Base-by-base conservation (phyloP, 2,888 invertebrate species). In the Hydropsyche betteni region DNA sequence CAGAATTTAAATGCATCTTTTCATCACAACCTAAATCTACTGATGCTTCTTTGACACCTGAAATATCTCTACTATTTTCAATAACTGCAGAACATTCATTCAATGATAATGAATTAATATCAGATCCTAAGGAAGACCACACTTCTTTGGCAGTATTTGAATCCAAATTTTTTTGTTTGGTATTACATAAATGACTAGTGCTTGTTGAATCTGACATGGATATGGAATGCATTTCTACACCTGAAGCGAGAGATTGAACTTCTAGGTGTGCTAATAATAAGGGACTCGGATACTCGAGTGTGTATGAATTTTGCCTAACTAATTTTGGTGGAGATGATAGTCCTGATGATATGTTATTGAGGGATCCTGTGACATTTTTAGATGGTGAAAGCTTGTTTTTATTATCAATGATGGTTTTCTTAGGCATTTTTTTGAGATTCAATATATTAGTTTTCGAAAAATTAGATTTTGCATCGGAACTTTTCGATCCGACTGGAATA, bases 221-320 rank as follows among this genome's bases (percentile, higher is more conserved):
- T 79, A 88, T 86, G n/a, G 84, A 84, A 50, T 81, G 84, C 80
- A 88, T 83, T 69, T 87, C 87, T 34, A 88, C 83, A 24, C 88
- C 88, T 12, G 85, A 86, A 69, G 81, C 86, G 12, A 85, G 76
- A 0, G 87, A 86, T 78, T 86, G 87, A 79, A 87, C 86, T 82
- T 90, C 87, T 68, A 91, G 84, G 81, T 91, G 90, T 8, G 91
- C 91, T 34, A 92, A 82, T 7, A 95, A 87, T 78, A 91, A 90
- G 0, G 93, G 93, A 81, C 95, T 94, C 0, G 95, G 95, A 33
- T 89, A 86, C 0, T 94, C 90, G 68, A 95, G 84, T 0, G 93
- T 92, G 81, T 95, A 95, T 0, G 95, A 95, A 78, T 92, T 91
- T 81, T 93, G 93, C 71, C 94, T 87, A 10, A 91, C 86, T 74